These are phyloP conservation scores for Apodemia arnacis DNA, from an alignment of 2,888 invertebrate genomes.

Conservation along the genomic window DNA sequence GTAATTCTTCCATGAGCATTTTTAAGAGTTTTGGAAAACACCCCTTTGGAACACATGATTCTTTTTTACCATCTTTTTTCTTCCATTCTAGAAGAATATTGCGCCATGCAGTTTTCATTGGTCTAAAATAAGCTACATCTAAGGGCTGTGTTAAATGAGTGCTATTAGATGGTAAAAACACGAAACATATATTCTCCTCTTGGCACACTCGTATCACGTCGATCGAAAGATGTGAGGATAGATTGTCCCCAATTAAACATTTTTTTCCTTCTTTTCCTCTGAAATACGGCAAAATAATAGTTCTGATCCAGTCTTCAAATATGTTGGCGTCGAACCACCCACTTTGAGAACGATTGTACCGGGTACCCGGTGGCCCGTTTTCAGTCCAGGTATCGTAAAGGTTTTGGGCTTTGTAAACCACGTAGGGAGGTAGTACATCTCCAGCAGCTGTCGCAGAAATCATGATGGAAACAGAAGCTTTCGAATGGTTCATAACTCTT, in stretches of 20 bases:
- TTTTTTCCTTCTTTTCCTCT: neutral
- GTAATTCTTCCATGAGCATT: too few relatives aligned
- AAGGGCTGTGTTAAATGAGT: neutral
- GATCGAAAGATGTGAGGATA: neutral
- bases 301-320: neutral
- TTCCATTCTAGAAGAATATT: neutral
- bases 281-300: neutral
- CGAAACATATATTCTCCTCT: neutral
- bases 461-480: constrained; percentile 8
- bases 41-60: too few relatives aligned
- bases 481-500: constrained; percentile 20
- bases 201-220: neutral
- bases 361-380: neutral
- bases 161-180: neutral
- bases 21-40: too few relatives aligned
- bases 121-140: neutral
- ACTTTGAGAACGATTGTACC: neutral
- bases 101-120: neutral
- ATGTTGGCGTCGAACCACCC: neutral
- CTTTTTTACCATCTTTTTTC: neutral
- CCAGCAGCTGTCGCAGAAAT: neutral
- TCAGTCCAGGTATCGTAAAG: neutral
- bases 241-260: neutral
- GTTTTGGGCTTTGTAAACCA: neutral
- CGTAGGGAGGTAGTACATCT: neutral